phyloP scores from a whole-genome alignment of 2,797 vertebrate genomes.

The Sebastes cheni region DNA sequence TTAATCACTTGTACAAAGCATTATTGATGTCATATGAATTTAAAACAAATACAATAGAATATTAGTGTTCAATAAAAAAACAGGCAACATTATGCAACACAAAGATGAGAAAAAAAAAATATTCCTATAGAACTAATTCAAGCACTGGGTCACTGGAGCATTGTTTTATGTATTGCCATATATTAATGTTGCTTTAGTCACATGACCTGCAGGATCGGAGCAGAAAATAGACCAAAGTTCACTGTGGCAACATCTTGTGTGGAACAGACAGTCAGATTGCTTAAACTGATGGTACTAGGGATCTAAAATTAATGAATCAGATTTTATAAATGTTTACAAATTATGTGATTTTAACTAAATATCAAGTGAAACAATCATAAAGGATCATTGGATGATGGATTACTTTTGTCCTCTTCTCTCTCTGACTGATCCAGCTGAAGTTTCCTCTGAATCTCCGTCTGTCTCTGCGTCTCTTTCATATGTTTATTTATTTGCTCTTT shows the following conservation, averaged over 20 bases:
- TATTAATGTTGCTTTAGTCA: too few species aligned
- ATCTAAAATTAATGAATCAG: neutral
- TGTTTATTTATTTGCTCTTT: neutral
- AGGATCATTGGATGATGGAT: neutral
- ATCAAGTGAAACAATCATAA: too few species aligned
- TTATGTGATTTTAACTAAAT: too few species aligned
- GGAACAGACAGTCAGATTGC: too few species aligned
- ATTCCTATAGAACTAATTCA: neutral
- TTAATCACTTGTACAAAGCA: too few species aligned
- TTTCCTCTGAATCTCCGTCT: neutral
- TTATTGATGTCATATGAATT: too few species aligned
- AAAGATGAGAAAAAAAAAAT: neutral
- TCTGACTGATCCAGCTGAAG: neutral
- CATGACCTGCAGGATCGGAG: too few species aligned
- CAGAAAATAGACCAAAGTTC: too few species aligned
- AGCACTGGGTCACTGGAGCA: neutral
- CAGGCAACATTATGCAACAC: neutral
- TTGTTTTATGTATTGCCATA: too few species aligned
- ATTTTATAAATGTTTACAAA: too few species aligned
- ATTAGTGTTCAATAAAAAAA: neutral
- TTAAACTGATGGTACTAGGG: neutral
- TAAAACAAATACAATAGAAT: too few species aligned
- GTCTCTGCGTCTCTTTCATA: neutral
- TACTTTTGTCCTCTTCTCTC: neutral
- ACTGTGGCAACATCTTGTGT: rapidly evolving